A percentile compares a stretch with the other conserved stretches of the same genome.
phyloP scores from a whole-genome alignment of 2,797 vertebrate species.

The Sebastes miniatus region DNA sequence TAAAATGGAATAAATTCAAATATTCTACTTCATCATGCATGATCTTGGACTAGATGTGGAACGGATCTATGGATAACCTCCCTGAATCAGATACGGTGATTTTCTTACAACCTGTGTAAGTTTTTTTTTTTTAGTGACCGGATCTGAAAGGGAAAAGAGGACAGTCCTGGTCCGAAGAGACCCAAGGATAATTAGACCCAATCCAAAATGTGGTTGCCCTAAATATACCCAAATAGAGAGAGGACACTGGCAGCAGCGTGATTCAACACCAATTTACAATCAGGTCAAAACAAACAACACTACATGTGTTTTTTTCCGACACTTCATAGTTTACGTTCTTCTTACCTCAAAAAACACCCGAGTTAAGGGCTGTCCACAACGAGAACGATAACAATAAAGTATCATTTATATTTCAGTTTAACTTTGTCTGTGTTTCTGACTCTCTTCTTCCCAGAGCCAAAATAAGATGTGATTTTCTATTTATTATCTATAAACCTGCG shows the following conservation, averaged over 20 bases:
- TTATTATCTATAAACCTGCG: slow-evolving; percentile 36
- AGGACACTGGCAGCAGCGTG: not conserved
- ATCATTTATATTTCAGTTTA: not conserved
- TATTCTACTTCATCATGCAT: not conserved
- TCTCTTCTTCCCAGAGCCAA: not conserved
- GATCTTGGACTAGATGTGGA: not conserved
- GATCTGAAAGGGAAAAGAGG: not conserved
- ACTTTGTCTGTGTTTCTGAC: not conserved
- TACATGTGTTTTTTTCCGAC: not conserved
- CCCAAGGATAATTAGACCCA: not conserved
- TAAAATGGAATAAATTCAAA: not conserved
- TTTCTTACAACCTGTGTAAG: not conserved
- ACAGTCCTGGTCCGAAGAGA: not conserved
- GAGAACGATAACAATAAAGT: not conserved
- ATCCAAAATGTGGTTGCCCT: not conserved
- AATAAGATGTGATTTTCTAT: slow-evolving; percentile 43
- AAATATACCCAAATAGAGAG: not conserved
- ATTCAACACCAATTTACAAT: not conserved
- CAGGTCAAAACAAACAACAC: not conserved
- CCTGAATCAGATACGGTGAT: not conserved
- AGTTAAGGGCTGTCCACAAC: not conserved
- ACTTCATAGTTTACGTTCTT: not conserved
- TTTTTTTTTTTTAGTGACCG: not conserved
- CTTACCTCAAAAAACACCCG: not conserved
- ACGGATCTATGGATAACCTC: not conserved